Evolutionary conservation across 2,888 invertebrate species (phyloP).

Genomic region (Lasioglossum zephyrum): DNA sequence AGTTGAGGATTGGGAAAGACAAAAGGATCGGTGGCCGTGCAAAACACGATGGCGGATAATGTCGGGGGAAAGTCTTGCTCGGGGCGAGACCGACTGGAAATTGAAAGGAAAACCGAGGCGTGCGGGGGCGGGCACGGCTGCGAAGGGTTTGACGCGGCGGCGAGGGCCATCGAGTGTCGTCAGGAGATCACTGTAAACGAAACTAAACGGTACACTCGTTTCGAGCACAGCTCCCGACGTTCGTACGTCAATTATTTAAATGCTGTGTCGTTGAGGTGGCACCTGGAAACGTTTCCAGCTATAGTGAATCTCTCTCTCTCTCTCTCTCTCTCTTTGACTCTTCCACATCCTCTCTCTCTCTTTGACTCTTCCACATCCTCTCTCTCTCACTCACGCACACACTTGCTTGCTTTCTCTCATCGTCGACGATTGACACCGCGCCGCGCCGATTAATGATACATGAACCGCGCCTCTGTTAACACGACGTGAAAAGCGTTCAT

Average conservation of each 20-base stretch:
- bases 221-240: constrained; percentile 21
- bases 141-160: constrained; percentile 33
- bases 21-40: background rate
- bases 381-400: background rate
- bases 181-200: constrained; percentile 33
- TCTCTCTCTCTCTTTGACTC: background rate
- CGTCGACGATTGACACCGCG: background rate
- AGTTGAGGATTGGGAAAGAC: background rate
- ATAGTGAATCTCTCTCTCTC: background rate
- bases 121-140: constrained; percentile 8
- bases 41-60: background rate
- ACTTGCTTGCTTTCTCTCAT: background rate
- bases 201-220: constrained; percentile 36
- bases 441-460: constrained; percentile 20
- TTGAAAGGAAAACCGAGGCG: constrained; percentile 12
- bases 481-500: constrained; percentile 42
- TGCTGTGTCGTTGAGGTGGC: constrained; percentile 2
- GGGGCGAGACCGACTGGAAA: constrained; percentile 13
- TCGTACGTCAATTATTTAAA: constrained; percentile 15
- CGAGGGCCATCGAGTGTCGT: constrained; percentile 44
- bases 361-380: background rate
- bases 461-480: constrained; percentile 39
- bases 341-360: background rate
- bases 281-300: background rate
- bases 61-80: constrained; percentile 15